Evolutionary conservation across 2,888 invertebrate genomes (phyloP).

Genomic region (Iphiclides podalirius): DNA sequence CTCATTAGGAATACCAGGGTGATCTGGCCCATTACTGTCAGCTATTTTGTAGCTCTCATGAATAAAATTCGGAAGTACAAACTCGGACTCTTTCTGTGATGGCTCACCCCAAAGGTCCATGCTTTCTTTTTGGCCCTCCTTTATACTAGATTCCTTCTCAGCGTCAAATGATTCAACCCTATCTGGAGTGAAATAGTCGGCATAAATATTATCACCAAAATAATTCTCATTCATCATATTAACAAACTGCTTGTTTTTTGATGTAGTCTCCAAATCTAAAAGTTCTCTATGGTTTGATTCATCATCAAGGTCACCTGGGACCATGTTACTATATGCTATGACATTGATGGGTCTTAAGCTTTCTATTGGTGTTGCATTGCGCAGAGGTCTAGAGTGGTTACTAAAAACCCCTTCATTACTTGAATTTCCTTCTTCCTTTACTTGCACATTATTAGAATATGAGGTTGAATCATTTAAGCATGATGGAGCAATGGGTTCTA

Average conservation of each 20-base stretch:
- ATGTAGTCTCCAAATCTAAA: conserved; percentile 60
- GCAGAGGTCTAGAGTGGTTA: conserved; percentile 47
- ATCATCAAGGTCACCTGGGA: conserved; percentile 58
- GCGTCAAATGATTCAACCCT: conserved; percentile 63
- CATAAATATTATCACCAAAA: conserved; percentile 72
- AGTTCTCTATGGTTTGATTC: conserved; percentile 65
- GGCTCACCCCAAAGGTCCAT: conserved; percentile 67
- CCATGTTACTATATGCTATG: conserved; percentile 60
- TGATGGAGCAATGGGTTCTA: conserved; percentile 52
- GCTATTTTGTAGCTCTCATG: conserved; percentile 72
- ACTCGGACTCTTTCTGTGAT: conserved; percentile 64
- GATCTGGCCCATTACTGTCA: conserved; percentile 56
- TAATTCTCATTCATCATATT: conserved; percentile 74
- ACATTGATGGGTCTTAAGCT: conserved; percentile 66
- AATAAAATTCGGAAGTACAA: conserved; percentile 69
- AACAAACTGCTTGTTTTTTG: conserved; percentile 70
- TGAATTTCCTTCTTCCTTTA: conserved; percentile 64
- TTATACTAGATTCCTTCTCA: conserved; percentile 49
- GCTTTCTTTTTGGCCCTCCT: conserved; percentile 52
- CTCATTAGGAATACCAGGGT: conserved; percentile 46
- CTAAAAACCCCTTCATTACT: conserved; percentile 59
- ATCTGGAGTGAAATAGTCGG: conserved; percentile 70
- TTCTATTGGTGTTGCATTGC: conserved; percentile 48
- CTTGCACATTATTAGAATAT: conserved; percentile 45
- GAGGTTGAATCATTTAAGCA: conserved; percentile 40